phyloP scores from a whole-genome alignment of 2,888 invertebrate genomes.

The Meteorus cinctellus region DNA sequence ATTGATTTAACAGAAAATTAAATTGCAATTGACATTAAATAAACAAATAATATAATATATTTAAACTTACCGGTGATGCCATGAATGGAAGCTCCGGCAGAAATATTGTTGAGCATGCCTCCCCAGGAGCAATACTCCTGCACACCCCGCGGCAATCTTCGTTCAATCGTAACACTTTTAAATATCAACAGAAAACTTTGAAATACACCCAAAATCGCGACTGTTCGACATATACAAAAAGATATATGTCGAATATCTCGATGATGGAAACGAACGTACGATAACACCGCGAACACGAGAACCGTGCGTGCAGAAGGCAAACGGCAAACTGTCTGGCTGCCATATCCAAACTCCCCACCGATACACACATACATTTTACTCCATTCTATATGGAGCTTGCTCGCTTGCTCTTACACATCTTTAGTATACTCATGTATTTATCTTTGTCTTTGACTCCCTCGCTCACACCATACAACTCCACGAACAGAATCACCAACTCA shows the following conservation, averaged over 20 bases:
- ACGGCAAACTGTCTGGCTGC: slow-evolving; percentile 72
- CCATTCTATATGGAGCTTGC: not conserved
- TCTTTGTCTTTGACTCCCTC: slow-evolving; percentile 24
- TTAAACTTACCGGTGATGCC: slow-evolving; percentile 69
- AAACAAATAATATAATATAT: not conserved
- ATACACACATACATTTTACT: slow-evolving; percentile 47
- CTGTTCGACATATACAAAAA: slow-evolving; percentile 16
- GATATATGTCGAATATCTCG: slow-evolving; percentile 24
- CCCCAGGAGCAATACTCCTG: slow-evolving; percentile 69
- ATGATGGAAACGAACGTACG: slow-evolving; percentile 42
- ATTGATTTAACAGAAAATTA: too few species aligned
- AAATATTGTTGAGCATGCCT: slow-evolving; percentile 73
- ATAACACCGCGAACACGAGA: slow-evolving; percentile 63
- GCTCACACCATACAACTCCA: slow-evolving; percentile 11
- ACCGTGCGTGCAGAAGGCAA: slow-evolving; percentile 67
- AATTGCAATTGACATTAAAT: not conserved
- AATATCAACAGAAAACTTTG: slow-evolving; percentile 38
- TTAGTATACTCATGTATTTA: not conserved
- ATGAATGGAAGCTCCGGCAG: slow-evolving; percentile 71
- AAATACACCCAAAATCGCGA: slow-evolving; percentile 15
- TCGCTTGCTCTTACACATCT: slow-evolving; percentile 31
- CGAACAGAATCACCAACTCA: slow-evolving; percentile 6
- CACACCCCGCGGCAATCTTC: slow-evolving; percentile 57
- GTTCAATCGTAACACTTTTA: slow-evolving; percentile 57
- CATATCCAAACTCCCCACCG: slow-evolving; percentile 69